phyloP scores from a whole-genome alignment of 2,797 vertebrate species.

The Valencia hispanica region DNA sequence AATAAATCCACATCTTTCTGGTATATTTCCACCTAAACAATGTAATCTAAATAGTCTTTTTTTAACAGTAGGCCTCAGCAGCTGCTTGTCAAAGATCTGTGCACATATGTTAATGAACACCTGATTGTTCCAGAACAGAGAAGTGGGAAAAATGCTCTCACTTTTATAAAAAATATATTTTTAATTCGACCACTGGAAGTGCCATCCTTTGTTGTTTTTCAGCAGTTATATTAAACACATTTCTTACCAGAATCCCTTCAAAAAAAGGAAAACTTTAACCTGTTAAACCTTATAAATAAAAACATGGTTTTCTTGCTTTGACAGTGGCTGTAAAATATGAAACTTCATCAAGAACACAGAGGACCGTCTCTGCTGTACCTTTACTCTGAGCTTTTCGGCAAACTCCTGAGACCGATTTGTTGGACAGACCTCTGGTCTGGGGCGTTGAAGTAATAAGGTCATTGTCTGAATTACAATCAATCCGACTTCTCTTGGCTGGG shows the following conservation, averaged over 20 bases:
- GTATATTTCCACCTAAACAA: neutral
- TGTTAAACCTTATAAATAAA: neutral
- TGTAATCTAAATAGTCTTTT: neutral
- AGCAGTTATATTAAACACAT: no score
- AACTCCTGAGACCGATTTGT: conserved; percentile 88
- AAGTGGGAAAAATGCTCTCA: no score
- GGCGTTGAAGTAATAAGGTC: conserved; percentile 94
- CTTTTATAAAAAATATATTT: no score
- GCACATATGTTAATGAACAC: no score
- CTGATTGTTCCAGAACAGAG: no score
- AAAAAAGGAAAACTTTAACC: neutral
- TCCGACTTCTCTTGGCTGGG: conserved; percentile 92
- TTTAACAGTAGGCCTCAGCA: no score
- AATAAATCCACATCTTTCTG: neutral
- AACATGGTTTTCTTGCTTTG: no score
- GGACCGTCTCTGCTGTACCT: conserved; percentile 78
- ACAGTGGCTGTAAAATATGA: neutral
- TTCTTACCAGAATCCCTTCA: no score
- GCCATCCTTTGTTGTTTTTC: no score
- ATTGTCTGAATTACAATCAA: conserved; percentile 90
- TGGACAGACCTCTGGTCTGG: conserved; percentile 88
- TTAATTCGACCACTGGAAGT: no score
- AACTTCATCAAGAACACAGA: neutral
- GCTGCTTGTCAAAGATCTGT: no score
- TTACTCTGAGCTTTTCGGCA: conserved; percentile 93